A percentile compares a stretch with the other conserved stretches of the same genome.
Conservation (phyloP, 2,797 vertebrate species). For the Gymnothorax reevesii region DNA sequence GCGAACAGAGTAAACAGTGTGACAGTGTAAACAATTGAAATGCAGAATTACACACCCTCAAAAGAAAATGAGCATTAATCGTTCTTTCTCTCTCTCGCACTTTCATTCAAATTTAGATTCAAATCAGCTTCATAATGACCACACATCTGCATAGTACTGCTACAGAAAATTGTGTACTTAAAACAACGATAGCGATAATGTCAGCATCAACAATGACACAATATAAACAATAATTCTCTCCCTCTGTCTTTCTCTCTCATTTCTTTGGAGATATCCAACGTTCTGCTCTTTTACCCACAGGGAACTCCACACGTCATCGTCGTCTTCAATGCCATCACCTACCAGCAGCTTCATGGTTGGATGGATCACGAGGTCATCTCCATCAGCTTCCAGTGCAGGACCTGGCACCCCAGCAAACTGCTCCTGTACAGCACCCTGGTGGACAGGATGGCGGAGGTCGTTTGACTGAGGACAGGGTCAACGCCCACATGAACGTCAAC, state of each 20-base stretch:
- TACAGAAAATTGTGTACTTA: no score
- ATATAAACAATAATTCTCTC: not conserved
- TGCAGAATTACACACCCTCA: not conserved
- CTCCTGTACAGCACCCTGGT: conserved; percentile 85
- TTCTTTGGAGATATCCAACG: conserved; percentile 63
- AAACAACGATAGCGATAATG: no score
- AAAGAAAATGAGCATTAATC: not conserved
- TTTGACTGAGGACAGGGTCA: conserved; percentile 86
- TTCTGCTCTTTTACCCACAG: conserved; percentile 89
- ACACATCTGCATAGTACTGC: no score
- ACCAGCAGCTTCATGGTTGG: conserved; percentile 84
- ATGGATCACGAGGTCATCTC: conserved; percentile 82
- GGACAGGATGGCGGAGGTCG: conserved; percentile 88
- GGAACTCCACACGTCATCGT: conserved; percentile 83
- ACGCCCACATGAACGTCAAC: conserved; percentile 83
- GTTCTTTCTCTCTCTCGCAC: not conserved
- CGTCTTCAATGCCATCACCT: conserved; percentile 94
- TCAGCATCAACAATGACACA: no score
- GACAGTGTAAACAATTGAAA: not conserved
- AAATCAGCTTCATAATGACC: no score
- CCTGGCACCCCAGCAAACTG: conserved; percentile 90
- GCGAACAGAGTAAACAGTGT: not conserved
- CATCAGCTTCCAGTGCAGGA: conserved; percentile 90
- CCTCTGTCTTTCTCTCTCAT: not conserved
- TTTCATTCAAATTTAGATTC: not conserved